Evolutionary conservation across 2,113 vertebrate species (phyloP).

Genomic region (Marmota flaviventris): DNA sequence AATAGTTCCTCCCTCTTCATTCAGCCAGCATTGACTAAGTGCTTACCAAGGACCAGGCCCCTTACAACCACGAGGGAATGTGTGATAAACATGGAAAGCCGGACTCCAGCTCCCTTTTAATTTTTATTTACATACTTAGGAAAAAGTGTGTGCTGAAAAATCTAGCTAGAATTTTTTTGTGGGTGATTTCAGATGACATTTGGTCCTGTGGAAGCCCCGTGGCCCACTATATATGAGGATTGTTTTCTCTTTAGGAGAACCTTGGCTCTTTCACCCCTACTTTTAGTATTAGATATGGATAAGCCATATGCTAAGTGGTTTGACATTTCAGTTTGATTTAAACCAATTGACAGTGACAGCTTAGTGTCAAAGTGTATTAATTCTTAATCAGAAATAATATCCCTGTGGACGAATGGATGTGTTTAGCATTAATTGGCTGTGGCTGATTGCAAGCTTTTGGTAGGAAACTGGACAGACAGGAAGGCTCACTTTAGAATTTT

Average conservation of each 20-base stretch:
- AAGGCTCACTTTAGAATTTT: background rate
- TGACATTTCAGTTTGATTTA: constrained; percentile 86
- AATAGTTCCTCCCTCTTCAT: background rate
- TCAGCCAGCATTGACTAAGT: background rate
- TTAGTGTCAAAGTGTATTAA: constrained; percentile 80
- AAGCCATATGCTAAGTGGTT: constrained; percentile 82
- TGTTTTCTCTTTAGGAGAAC: constrained; percentile 72
- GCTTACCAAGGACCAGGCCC: no score
- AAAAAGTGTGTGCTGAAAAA: background rate
- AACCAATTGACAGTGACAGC: constrained; percentile 80
- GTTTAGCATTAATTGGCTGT: constrained; percentile 76
- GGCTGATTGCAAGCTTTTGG: constrained; percentile 45
- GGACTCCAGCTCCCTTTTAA: background rate
- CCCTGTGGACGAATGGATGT: constrained; percentile 70
- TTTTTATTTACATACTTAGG: background rate
- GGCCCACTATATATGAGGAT: background rate
- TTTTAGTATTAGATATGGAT: constrained; percentile 69
- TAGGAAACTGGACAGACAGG: constrained; percentile 46
- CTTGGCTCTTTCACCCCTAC: constrained; percentile 62
- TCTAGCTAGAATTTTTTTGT: background rate
- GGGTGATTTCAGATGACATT: background rate
- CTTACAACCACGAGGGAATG: fast-evolving
- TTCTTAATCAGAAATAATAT: constrained; percentile 83
- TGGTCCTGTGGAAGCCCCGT: constrained; percentile 29
- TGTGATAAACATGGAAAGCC: background rate